A percentile compares a stretch with the other conserved stretches of the same genome.
Conservation (phyloP, 2,113 vertebrate species). For the Pao palembangensis region DNA sequence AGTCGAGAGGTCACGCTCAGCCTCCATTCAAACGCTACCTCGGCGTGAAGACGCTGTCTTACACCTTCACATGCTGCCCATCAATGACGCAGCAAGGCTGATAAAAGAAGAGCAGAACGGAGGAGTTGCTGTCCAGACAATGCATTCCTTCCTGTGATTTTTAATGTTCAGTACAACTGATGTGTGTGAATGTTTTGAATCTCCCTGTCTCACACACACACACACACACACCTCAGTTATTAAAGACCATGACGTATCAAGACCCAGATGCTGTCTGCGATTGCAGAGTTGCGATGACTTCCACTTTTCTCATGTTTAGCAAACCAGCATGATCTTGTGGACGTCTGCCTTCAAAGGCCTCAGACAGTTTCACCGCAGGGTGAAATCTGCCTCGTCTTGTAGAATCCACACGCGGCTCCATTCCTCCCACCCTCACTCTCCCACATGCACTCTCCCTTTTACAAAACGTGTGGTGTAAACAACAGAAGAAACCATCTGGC, state of each 20-base stretch:
- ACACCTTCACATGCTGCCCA: constrained; percentile 28
- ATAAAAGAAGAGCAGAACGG: constrained; percentile 3
- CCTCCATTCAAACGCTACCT: constrained; percentile 16
- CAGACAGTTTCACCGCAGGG: constrained; percentile 10
- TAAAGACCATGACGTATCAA: neutral
- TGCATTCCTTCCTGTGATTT: too few relatives aligned
- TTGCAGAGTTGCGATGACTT: constrained; percentile 22
- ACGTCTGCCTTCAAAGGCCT: constrained; percentile 17
- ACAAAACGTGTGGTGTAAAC: constrained; percentile 16
- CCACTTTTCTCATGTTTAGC: constrained; percentile 24
- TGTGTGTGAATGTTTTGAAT: too few relatives aligned
- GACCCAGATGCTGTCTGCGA: neutral
- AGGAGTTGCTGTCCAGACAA: too few relatives aligned
- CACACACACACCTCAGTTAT: neutral
- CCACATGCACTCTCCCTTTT: neutral
- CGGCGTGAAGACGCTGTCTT: constrained; percentile 28
- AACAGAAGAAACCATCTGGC: constrained; percentile 15
- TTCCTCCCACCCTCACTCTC: constrained; percentile 10
- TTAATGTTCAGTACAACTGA: too few relatives aligned
- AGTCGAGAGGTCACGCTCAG: constrained; percentile 47
- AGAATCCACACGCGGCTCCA: constrained; percentile 1
- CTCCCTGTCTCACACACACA: neutral
- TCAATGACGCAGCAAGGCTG: constrained; percentile 19
- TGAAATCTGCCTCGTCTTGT: constrained; percentile 47
- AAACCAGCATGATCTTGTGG: constrained; percentile 20